Evolutionary conservation across 2,113 vertebrate species (phyloP), one percentile per base, ranked within the genome.

Genomic region (Orientallactaga bullata): DNA sequence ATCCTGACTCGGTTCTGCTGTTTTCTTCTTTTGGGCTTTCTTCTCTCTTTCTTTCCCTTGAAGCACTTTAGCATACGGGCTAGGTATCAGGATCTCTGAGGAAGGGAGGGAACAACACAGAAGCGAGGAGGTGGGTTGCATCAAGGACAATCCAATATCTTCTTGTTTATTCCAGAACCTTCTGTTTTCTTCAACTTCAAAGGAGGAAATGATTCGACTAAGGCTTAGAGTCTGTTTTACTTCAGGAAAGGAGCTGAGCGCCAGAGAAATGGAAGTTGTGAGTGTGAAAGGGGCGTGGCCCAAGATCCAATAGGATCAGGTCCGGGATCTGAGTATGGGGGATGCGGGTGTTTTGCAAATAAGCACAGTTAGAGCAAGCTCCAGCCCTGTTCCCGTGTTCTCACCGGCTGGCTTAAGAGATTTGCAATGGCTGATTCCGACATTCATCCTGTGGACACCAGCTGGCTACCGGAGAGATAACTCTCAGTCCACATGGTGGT

Each of bases 1-100:
- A 35, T 11, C n/a, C 32, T 13, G 39, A 2, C 28, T 69, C 78
- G 35, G 39, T 28, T 35, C 16, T 60, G 30, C 32, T 18, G 18
- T 21, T 89, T 60, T 81, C 35, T 72, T 63, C 47, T 78, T 78
- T 39, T 17, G 35, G 58, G 9, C 42, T 47, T 8, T n/a, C 28
- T 12, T 35, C 13, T 37, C 51, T 74, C 55, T 93, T 68, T 76
- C 92, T 81, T 90, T 85, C 39, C 72, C 89, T 63, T 66, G 55
- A 92, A 88, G 26, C 47, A 28, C 63, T 35, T 89, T 74, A 24
- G 58, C 51, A 74, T 6, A 12, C 13, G 16, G 0, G 8, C 39
- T 7, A 78, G 80, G 12, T 12, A 35, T 15, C 60, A 81, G 28
- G 32, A 23, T 13, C 7, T 21, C 42, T 63, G 47, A 66, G 69